Evolutionary conservation across 2,888 invertebrate species (phyloP), one percentile per base, ranked within the genome.

Genomic region (Xylocampa areola): DNA sequence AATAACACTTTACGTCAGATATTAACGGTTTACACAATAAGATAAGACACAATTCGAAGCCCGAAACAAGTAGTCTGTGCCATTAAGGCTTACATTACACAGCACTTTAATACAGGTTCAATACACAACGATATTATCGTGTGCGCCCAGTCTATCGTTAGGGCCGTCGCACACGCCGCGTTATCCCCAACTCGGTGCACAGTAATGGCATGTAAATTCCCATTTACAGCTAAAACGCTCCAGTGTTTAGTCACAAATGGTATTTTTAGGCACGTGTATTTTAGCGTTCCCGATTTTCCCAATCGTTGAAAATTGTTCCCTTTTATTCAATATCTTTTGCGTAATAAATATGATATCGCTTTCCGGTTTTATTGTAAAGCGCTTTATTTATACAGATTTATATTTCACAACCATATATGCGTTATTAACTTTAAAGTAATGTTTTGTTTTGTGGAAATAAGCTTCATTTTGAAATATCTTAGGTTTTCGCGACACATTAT

Each of bases 121-220:
- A 21, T 47, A 35, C 27, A 10, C 21, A 16, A n/a, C 14, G 11
- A 11, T 25, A 33, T 14, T 21, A 30, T 8, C 47, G 10, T 3
- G n/a, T 2, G 5, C 27, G 37, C 21, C 16, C 16, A 47, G 36
- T 8, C 29, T 13, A 16, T 32, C 35, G 37, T 39, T 39, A 25
- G 4, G 21, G 27, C 21, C 8, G 10, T 14, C 40, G 33, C 30
- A 40, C 40, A 37, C 27, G 25, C 7, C 43, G 7, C 47, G 19
- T 53, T 50, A 39, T 11, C 13, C 30, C 4, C 61, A 25, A 19
- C 6, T 11, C 54, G 14, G 23, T 41, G 48, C 41, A 49, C 63
- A 45, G 76, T 80, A 81, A 81, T 76, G 77, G 69, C 70, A 78
- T 79, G 80, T 77, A 81, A 81, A 82, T 81, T 76, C 70, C 66